Evolutionary conservation across 1,140 invertebrate genomes (phyloP).

Genomic region (Nomia melanderi): DNA sequence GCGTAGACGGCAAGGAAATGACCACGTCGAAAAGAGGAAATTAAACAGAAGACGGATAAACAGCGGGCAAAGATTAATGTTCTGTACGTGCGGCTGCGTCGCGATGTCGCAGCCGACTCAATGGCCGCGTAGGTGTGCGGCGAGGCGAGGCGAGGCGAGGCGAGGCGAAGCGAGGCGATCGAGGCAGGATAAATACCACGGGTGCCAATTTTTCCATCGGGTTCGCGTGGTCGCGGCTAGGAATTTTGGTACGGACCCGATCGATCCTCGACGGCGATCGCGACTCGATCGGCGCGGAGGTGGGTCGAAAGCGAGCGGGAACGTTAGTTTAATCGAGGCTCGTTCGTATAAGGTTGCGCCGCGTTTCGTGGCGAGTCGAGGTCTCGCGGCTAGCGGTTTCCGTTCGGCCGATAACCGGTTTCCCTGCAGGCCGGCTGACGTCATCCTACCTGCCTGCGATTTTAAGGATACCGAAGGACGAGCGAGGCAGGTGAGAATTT

Average conservation of each 20-base stretch:
- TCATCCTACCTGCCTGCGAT: slow-evolving; percentile 69
- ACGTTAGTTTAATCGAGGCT: slow-evolving; percentile 21
- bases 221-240: too few species aligned
- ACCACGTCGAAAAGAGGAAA: slow-evolving; percentile 75
- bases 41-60: slow-evolving; percentile 78
- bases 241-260: too few species aligned
- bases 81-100: slow-evolving; percentile 54
- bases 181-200: background rate
- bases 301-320: background rate
- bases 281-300: too few species aligned
- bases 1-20: slow-evolving; percentile 71
- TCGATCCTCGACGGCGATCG: too few species aligned
- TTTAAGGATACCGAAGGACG: slow-evolving; percentile 69
- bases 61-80: slow-evolving; percentile 72
- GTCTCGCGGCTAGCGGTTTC: slow-evolving; percentile 74
- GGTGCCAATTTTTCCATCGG: too few species aligned
- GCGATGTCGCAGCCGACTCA: slow-evolving; percentile 5
- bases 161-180: background rate
- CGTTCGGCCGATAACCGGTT: slow-evolving; percentile 71
- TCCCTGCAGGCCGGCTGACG: slow-evolving; percentile 64
- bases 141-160: slow-evolving; percentile 10
- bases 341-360: slow-evolving; percentile 62
- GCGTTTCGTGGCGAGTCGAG: slow-evolving; percentile 68
- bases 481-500: slow-evolving; percentile 64
- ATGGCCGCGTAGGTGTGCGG: slow-evolving; percentile 19